Conservation (phyloP, 2,113 vertebrate genomes). For the Edolisoma coerulescens region DNA sequence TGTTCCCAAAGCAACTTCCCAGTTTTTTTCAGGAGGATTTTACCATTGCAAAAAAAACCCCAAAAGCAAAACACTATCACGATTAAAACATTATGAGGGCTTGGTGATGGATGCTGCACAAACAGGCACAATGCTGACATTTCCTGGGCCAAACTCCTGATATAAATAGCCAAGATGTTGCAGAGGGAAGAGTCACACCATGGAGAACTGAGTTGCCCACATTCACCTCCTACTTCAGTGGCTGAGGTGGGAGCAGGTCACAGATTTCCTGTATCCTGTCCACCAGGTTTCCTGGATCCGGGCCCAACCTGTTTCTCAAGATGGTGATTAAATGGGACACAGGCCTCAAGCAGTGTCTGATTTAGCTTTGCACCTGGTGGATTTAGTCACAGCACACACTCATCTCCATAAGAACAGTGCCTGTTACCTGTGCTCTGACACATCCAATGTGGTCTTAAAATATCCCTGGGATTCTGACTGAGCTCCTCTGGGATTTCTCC, state of each 20-base stretch:
- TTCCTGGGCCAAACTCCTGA: neutral
- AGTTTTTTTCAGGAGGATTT: neutral
- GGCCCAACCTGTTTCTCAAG: neutral
- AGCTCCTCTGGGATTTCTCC: slow-evolving; percentile 23
- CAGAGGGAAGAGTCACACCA: neutral
- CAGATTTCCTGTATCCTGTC: neutral
- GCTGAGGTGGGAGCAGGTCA: neutral
- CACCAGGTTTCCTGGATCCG: neutral
- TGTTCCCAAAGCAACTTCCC: neutral
- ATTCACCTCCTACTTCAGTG: neutral
- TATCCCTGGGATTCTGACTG: neutral
- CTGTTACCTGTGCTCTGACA: slow-evolving; percentile 36
- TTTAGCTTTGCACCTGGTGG: neutral
- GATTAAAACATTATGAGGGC: neutral
- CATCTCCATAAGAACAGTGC: slow-evolving; percentile 6
- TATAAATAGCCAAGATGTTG: neutral
- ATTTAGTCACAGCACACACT: slow-evolving; percentile 25
- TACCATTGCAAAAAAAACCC: neutral
- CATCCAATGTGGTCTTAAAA: slow-evolving; percentile 23
- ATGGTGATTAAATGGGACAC: slow-evolving; percentile 21
- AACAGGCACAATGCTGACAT: neutral
- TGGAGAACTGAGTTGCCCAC: neutral
- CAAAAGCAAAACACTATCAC: neutral
- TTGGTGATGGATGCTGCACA: neutral
- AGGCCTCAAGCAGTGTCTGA: neutral